phyloP scores from a whole-genome alignment of 2,888 invertebrate genomes.

The Sarcophaga subvicina region DNA sequence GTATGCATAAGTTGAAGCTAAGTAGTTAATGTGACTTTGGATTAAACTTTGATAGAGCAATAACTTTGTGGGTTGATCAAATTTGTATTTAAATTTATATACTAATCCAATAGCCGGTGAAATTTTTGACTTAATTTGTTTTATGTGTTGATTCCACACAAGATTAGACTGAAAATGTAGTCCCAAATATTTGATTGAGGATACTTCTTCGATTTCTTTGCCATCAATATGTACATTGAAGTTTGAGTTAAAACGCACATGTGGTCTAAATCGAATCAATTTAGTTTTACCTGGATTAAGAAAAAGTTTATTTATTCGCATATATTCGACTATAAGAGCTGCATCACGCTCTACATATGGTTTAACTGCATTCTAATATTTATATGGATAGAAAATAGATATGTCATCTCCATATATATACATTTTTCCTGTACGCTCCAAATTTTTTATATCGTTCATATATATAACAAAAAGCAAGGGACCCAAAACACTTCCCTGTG shows the following conservation, averaged over 20 bases:
- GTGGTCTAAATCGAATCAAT: conserved; percentile 22
- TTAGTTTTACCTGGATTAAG: conserved; percentile 14
- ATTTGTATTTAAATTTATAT: neutral
- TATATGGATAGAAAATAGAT: neutral
- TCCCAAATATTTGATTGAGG: conserved; percentile 14
- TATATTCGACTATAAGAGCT: neutral
- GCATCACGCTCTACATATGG: conserved; percentile 21
- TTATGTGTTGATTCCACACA: conserved; percentile 11
- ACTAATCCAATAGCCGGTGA: neutral
- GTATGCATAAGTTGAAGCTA: too few species aligned
- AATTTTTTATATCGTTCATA: conserved; percentile 12
- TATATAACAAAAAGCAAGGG: neutral
- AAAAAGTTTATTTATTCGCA: too few species aligned
- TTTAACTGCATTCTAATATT: neutral
- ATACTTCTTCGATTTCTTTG: neutral
- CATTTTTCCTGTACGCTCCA: neutral
- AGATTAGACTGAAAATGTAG: conserved; percentile 8
- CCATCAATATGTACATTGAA: conserved; percentile 16
- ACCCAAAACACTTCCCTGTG: neutral
- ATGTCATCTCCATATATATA: conserved; percentile 16
- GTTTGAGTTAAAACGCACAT: neutral
- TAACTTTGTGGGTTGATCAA: too few species aligned
- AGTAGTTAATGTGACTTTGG: too few species aligned
- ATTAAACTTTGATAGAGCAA: too few species aligned
- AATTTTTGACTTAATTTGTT: neutral